Conservation (phyloP, 2,888 invertebrate species). For the Deroplatys truncata region DNA sequence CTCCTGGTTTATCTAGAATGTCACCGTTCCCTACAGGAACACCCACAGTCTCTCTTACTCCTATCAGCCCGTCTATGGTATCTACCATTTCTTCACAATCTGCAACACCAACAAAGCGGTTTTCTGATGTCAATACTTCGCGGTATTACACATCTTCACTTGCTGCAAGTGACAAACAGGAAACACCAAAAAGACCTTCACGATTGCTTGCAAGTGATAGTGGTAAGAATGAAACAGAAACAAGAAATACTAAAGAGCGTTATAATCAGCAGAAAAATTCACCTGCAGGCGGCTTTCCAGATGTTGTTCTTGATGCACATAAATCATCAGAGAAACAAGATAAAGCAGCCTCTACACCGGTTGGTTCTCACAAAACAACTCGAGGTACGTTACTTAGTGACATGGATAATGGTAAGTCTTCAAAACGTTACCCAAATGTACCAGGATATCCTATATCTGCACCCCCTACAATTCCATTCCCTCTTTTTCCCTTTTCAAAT, state of each 20-base stretch:
- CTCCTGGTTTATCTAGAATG: background rate
- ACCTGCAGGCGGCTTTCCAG: background rate
- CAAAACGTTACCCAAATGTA: background rate
- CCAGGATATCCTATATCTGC: background rate
- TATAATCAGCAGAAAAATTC: background rate
- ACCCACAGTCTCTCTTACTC: background rate
- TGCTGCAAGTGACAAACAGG: background rate
- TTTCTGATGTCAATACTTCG: background rate
- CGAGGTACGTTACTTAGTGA: slow-evolving; percentile 22
- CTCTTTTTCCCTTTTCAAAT: background rate
- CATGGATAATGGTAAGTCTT: background rate
- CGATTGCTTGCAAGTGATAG: background rate
- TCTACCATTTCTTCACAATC: background rate
- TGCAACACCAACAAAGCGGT: background rate
- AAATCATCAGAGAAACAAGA: background rate
- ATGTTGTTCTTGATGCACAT: slow-evolving; percentile 1
- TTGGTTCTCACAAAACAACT: background rate
- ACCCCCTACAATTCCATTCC: background rate
- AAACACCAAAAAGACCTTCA: background rate
- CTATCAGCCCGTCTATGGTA: background rate
- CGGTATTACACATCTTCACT: background rate
- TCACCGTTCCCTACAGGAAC: background rate
- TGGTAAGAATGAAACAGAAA: background rate
- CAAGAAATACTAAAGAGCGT: background rate
- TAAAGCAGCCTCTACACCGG: background rate